These are phyloP conservation scores for Cataglyphis hispanica DNA, from an alignment of 1,140 invertebrate species.

Conservation along the genomic window DNA sequence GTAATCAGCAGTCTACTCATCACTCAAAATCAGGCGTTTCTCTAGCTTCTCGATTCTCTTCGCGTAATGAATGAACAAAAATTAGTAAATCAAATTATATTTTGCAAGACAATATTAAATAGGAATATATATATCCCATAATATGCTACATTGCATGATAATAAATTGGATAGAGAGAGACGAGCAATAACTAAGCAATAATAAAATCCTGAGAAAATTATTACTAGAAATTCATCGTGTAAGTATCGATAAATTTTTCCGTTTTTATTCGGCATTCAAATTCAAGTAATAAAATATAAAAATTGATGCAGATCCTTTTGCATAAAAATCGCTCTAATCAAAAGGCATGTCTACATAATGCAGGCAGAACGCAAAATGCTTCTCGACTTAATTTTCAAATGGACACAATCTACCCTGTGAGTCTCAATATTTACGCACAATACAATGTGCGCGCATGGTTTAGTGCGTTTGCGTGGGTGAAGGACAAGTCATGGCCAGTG, in stretches of 20 bases:
- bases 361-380: background rate
- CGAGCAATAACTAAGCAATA: background rate
- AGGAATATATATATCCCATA: background rate
- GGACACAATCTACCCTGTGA: conserved; percentile 49
- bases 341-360: too few species aligned
- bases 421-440: conserved; percentile 48
- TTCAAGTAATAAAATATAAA: background rate
- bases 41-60: background rate
- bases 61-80: background rate
- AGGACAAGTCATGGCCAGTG: conserved; percentile 68
- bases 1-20: background rate
- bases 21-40: background rate
- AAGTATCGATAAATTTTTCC: background rate
- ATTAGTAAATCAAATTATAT: conserved; percentile 6
- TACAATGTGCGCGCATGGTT: conserved; percentile 53
- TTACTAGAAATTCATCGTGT: background rate
- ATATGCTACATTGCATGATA: background rate
- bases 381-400: conserved; percentile 44
- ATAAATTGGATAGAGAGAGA: background rate
- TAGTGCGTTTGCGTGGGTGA: conserved; percentile 48
- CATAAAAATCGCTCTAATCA: background rate
- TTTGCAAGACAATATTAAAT: background rate
- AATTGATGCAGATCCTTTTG: background rate
- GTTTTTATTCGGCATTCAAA: background rate
- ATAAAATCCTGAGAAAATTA: background rate